Evolutionary conservation across 2,113 vertebrate species (phyloP), one percentile per base, ranked within the genome.

Genomic region (Suricata suricatta): DNA sequence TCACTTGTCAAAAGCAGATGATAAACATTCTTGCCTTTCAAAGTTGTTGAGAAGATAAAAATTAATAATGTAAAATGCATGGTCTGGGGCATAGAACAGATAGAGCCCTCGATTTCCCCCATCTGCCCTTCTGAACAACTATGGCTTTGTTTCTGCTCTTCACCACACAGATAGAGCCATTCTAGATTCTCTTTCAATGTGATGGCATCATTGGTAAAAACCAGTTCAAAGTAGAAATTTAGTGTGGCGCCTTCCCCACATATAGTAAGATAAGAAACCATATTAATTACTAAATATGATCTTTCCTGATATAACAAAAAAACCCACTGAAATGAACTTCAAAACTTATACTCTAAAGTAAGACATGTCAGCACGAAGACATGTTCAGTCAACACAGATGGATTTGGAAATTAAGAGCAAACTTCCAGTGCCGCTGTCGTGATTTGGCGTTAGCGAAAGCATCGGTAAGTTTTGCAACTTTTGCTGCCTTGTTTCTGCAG

Each of bases 401-500:
- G 47, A 63, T 92, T 38, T 86, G 89, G 85, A 94, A 94, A 92
- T 91, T 29, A 69, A 74, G 80, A 92, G 68, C 47, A 35, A 96
- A 90, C 86, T 91, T 94, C 4, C 10, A 60, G 69, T 2, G 31
- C 57, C 81, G 29, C 25, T 23, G 0, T 31, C 60, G 82, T 60
- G 89, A 90, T 50, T 87, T 79, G 93, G 66, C 72, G 25, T 57
- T 74, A 82, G 95, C 2, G 5, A 95, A 96, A 79, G 31, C 88
- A 74, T 86, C 15, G 50, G 54, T 89, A 57, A 88, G 89, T 87
- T 86, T 98, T 21, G 0, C 89, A 74, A 64, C 95, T 96, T 97
- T 94, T 84, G 97, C 96, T 27, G 88, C 69, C 86, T 93, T 85
- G 74, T 91, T 90, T 97, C 96, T 79, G 41, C 93, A 79, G 95